Base-by-base conservation (phyloP, 2,113 vertebrate species). In the Syngnathoides biaculeatus region DNA sequence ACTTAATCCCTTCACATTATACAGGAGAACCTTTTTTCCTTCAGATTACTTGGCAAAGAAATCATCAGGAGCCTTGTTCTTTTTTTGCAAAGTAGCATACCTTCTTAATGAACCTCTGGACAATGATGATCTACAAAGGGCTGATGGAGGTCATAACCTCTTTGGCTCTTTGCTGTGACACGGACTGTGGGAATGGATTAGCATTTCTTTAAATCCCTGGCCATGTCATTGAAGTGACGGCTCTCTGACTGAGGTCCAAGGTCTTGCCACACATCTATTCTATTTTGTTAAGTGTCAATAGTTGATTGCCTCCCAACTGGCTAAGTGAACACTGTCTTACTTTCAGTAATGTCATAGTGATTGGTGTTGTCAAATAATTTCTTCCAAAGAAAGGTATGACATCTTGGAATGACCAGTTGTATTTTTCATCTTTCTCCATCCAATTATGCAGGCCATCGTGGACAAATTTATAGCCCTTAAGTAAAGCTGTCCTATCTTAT, bases 111-210 rank as follows among this genome's bases (percentile, higher is more conserved):
- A 86, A 71, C 53, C 61, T 27, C 61, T 43, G 65, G 63, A 76
- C 72, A 77, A 60, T 42, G 69, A 60, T 38, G 69, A 48, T 69
- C 79, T 73, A 69, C 67, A 72, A 71, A 74, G 55, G 26, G 20
- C 63, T 24, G 53, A 43, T 67, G 67, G 62, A 84, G 84, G 84
- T 84, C 72, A 59, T 47, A 45, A 74, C 74, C 83, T 72, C 64
- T 73, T 68, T 71, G 77, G 79, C 71, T 81, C 69, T 81, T 78
- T 74, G 74, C 81, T 73, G 78, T 74, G 76, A 82, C 82, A 79
- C 30, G 62, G 74, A 69, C 73, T 77, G 83, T 86, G 84, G 79
- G 84, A 88, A 88, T 84, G 83, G 82, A 90, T 87, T 82, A 84
- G 65, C 78, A 57, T 27, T 71, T 86, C 67, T 67, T 47, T 81